Percentiles rank a stretch among this genome's conserved stretches.
phyloP scores from a whole-genome alignment of 2,113 vertebrate genomes.

The Danionella cerebrum region DNA sequence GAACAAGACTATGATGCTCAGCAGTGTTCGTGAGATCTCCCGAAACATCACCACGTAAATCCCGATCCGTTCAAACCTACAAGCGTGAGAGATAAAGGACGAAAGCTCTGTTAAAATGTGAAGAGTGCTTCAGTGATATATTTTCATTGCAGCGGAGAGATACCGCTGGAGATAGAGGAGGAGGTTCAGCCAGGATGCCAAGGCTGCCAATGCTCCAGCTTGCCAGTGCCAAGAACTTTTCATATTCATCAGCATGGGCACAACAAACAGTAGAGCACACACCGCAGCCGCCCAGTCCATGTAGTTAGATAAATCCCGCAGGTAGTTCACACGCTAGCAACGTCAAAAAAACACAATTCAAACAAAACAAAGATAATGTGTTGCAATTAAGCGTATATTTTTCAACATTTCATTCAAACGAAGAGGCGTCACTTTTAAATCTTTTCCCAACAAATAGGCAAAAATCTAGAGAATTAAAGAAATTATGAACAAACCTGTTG shows the following conservation, averaged over 20 bases:
- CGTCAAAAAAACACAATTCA: background rate
- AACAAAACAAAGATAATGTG: too few relatives aligned
- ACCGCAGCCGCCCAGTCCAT: constrained; percentile 45
- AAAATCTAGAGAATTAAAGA: background rate
- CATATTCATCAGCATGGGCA: constrained; percentile 39
- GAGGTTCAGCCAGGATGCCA: constrained; percentile 78
- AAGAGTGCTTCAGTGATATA: background rate
- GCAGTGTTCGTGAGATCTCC: constrained; percentile 74
- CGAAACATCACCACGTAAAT: constrained; percentile 86
- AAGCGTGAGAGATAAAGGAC: background rate
- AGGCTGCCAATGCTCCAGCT: constrained; percentile 70
- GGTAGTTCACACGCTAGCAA: constrained; percentile 38
- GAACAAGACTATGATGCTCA: constrained; percentile 70
- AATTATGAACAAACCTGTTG: constrained; percentile 67
- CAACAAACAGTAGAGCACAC: constrained; percentile 45
- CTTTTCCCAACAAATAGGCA: too few relatives aligned
- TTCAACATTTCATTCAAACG: background rate
- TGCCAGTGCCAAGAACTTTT: constrained; percentile 67
- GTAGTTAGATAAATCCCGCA: constrained; percentile 40
- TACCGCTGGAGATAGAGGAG: constrained; percentile 79
- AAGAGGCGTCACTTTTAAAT: too few relatives aligned
- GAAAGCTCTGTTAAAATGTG: too few relatives aligned
- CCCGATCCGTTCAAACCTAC: constrained; percentile 78
- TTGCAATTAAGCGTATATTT: background rate
- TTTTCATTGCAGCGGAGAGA: background rate